Evolutionary conservation across 2,888 invertebrate species (phyloP).

Genomic region (Epirrhoe tristata): DNA sequence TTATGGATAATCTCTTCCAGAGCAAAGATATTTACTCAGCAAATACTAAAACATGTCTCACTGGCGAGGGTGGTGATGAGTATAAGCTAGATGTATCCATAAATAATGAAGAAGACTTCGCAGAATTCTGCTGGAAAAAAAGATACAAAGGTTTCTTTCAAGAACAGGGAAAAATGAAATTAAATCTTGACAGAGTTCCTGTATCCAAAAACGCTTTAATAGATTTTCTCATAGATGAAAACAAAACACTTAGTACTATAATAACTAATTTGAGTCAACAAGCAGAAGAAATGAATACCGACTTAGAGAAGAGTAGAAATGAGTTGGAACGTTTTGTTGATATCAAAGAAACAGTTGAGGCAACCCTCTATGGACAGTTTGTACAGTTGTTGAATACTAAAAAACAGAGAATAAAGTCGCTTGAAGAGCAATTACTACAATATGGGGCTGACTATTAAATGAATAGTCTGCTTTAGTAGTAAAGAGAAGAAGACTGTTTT

Average conservation of each 20-base stretch:
- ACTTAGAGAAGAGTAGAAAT: constrained; percentile 57
- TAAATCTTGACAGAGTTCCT: constrained; percentile 47
- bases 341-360: constrained; percentile 61
- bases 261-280: constrained; percentile 45
- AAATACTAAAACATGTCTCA: constrained; percentile 54
- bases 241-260: constrained; percentile 48
- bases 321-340: constrained; percentile 63
- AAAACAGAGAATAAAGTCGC: constrained; percentile 65
- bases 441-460: neutral
- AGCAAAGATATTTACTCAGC: constrained; percentile 55
- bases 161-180: constrained; percentile 59
- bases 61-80: constrained; percentile 36
- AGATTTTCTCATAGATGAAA: constrained; percentile 63
- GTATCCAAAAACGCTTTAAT: constrained; percentile 57
- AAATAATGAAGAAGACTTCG: constrained; percentile 43
- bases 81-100: constrained; percentile 53
- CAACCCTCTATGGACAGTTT: constrained; percentile 70
- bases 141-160: constrained; percentile 53
- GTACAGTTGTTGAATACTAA: constrained; percentile 69
- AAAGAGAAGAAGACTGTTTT: too few species aligned
- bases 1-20: constrained; percentile 54
- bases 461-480: too few species aligned
- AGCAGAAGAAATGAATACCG: constrained; percentile 46
- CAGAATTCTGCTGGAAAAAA: constrained; percentile 67
- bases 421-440: constrained; percentile 59